Conservation (phyloP, 2,113 vertebrate genomes). For the Epinephelus fuscoguttatus region DNA sequence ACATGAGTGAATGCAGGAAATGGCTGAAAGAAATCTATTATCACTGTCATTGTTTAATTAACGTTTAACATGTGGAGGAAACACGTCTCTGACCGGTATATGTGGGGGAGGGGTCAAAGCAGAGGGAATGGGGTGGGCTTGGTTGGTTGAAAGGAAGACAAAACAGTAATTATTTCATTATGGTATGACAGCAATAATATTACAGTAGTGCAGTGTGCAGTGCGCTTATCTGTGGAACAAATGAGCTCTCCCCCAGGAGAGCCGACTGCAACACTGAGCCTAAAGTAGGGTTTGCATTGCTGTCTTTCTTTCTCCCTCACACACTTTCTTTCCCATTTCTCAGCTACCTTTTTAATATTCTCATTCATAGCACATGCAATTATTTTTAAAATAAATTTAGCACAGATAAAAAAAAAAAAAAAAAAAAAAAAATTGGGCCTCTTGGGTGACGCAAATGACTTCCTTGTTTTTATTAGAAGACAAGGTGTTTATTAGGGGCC, state of each 20-base stretch:
- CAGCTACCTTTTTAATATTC: slow-evolving; percentile 92
- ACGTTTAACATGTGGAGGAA: slow-evolving; percentile 63
- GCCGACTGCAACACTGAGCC: slow-evolving; percentile 87
- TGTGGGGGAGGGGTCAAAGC: slow-evolving; percentile 42
- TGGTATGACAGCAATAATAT: slow-evolving; percentile 86
- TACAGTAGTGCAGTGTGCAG: slow-evolving; percentile 81
- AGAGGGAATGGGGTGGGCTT: slow-evolving; percentile 46
- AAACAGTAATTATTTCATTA: slow-evolving; percentile 89
- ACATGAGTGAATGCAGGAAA: slow-evolving; percentile 2
- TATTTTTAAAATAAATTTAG: slow-evolving; percentile 99
- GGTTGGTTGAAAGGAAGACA: slow-evolving; percentile 74
- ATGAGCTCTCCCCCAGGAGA: slow-evolving; percentile 90
- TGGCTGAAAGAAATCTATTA: slow-evolving; percentile 55
- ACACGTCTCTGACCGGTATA: slow-evolving; percentile 40
- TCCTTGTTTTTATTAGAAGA: slow-evolving; percentile 98
- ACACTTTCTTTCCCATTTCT: slow-evolving; percentile 78
- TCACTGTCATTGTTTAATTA: slow-evolving; percentile 73
- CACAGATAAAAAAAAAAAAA: slow-evolving; percentile 87
- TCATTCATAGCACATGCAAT: slow-evolving; percentile 92
- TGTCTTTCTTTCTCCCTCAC: slow-evolving; percentile 81
- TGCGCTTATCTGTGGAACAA: slow-evolving; percentile 87
- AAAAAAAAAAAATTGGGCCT: slow-evolving; percentile 89
- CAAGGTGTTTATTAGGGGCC: slow-evolving; percentile 99
- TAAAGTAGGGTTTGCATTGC: slow-evolving; percentile 89
- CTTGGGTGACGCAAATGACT: slow-evolving; percentile 98